Conservation (phyloP, 2,113 vertebrate genomes). For the Brachypodius melanocephalos region DNA sequence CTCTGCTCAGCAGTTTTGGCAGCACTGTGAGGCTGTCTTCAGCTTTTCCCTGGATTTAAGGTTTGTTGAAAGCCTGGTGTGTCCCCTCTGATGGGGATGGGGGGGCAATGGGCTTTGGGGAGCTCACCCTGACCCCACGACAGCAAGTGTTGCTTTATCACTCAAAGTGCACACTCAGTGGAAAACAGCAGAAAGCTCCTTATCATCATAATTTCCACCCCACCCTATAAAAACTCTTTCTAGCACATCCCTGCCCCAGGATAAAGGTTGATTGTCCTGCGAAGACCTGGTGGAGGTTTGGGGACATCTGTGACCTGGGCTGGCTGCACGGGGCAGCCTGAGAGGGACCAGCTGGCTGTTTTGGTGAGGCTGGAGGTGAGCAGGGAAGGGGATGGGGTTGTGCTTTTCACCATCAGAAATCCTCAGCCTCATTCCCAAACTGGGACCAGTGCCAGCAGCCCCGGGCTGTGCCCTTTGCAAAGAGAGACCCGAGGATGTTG, state of each 20-base stretch:
- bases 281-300: background rate
- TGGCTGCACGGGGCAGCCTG: background rate
- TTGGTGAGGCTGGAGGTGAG: rapidly evolving
- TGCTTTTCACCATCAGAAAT: background rate
- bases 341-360: rapidly evolving
- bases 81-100: background rate
- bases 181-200: background rate
- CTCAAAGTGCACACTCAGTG: background rate
- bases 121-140: rapidly evolving
- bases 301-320: rapidly evolving
- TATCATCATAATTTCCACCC: background rate
- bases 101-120: rapidly evolving
- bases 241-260: background rate
- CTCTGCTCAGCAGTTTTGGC: background rate
- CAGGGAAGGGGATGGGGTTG: background rate
- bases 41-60: background rate
- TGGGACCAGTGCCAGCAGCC: background rate
- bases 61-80: background rate
- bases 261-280: background rate
- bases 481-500: rapidly evolving
- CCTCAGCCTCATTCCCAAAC: background rate
- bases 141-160: background rate
- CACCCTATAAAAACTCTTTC: background rate
- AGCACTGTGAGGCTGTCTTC: background rate
- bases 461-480: rapidly evolving